Conservation (phyloP, 2,797 vertebrate genomes). For the Pempheris klunzingeri region DNA sequence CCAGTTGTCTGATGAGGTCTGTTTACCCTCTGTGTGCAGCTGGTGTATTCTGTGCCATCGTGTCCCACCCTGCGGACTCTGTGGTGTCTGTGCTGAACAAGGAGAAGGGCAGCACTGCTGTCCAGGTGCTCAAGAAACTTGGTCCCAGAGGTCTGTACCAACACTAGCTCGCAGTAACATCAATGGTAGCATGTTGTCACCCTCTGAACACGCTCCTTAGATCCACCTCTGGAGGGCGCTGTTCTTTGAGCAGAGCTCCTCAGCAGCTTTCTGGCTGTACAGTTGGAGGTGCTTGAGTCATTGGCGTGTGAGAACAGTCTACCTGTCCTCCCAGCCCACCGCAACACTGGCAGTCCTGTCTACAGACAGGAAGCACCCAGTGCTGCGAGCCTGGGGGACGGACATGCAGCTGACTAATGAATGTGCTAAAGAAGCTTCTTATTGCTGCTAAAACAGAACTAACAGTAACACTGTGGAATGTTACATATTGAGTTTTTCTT, state of each 20-base stretch:
- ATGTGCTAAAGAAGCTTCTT: not conserved
- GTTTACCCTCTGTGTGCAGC: constrained; percentile 81
- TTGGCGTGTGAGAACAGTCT: constrained; percentile 94
- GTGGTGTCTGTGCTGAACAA: constrained; percentile 99
- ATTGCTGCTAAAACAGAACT: not conserved
- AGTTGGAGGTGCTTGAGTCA: constrained; percentile 97
- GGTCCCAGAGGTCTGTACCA: constrained; percentile 90
- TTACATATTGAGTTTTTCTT: too few relatives aligned
- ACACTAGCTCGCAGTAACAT: not conserved
- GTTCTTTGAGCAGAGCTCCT: constrained; percentile 81
- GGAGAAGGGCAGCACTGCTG: constrained; percentile 95
- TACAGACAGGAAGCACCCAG: constrained; percentile 74
- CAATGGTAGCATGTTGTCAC: too few relatives aligned
- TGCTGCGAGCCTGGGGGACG: constrained; percentile 84
- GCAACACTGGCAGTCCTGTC: constrained; percentile 86
- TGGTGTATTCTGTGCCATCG: constrained; percentile 98
- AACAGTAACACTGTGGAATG: too few relatives aligned
- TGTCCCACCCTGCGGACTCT: constrained; percentile 98
- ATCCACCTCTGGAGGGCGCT: constrained; percentile 94
- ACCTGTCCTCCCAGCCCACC: constrained; percentile 89
- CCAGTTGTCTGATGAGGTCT: not conserved
- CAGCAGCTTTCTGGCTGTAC: constrained; percentile 93
- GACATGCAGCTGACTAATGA: constrained; percentile 73
- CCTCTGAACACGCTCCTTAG: constrained; percentile 91
- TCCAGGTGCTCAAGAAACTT: constrained; percentile 91